phyloP scores from a whole-genome alignment of 2,797 vertebrate species.

The Buphagus erythrorhynchus region DNA sequence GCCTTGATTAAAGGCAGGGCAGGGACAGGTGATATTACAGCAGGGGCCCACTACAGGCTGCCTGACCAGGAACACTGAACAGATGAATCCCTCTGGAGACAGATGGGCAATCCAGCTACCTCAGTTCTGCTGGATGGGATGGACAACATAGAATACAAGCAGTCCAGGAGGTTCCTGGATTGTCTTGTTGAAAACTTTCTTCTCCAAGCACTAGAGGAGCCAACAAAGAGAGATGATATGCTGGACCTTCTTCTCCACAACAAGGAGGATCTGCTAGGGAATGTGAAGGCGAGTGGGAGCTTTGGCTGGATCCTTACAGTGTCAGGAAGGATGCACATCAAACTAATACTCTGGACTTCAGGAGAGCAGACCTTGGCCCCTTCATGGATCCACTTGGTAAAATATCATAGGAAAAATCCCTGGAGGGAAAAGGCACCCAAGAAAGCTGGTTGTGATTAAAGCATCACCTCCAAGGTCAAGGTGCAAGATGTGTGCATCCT shows the following conservation, averaged over 20 bases:
- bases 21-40: neutral
- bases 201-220: neutral
- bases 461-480: neutral
- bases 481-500: neutral
- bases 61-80: too few relatives aligned
- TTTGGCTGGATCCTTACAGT: neutral
- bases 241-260: neutral
- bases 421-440: neutral
- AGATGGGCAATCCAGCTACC: neutral
- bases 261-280: neutral
- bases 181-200: neutral
- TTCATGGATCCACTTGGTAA: neutral
- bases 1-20: neutral
- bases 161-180: neutral
- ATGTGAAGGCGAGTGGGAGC: neutral
- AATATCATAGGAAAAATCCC: neutral
- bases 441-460: neutral
- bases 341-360: neutral
- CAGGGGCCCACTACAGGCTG: neutral
- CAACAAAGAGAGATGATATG: neutral
- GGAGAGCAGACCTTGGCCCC: neutral
- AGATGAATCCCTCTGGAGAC: neutral
- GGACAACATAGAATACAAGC: neutral
- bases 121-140: neutral
- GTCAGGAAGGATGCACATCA: neutral